These are phyloP conservation scores for Atlantisia rogersi DNA, from an alignment of 2,113 vertebrate species.

Conservation along the genomic window DNA sequence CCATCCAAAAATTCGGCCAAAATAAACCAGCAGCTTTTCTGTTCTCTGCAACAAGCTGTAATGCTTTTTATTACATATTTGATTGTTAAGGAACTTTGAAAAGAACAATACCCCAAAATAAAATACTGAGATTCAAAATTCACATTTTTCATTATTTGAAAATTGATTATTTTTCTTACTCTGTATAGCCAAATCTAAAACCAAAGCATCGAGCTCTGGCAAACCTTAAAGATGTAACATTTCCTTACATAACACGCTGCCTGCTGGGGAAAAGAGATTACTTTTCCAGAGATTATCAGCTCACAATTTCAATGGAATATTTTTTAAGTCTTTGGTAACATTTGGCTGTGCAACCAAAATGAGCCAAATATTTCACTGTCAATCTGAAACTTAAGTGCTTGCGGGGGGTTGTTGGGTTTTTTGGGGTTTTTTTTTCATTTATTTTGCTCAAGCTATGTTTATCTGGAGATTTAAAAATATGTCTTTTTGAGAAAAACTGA, in stretches of 20 bases:
- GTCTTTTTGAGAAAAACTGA: not conserved
- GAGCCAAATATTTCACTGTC: conserved; percentile 44
- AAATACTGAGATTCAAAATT: not conserved
- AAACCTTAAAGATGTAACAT: not conserved
- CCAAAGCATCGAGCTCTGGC: not conserved
- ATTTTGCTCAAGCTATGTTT: conserved; percentile 36
- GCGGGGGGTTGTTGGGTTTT: not conserved
- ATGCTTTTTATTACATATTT: not conserved
- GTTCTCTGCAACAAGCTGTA: not conserved
- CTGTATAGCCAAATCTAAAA: conserved; percentile 6
- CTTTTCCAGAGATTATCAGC: not conserved
- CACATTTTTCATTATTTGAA: not conserved
- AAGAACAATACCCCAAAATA: not conserved
- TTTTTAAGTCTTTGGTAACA: not conserved
- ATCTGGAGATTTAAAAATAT: not conserved
- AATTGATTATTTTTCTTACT: not conserved
- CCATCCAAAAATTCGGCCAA: not conserved
- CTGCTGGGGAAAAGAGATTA: not conserved
- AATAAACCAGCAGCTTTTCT: not conserved
- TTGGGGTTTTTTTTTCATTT: not conserved
- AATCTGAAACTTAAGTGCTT: conserved; percentile 16
- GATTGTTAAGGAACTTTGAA: not conserved
- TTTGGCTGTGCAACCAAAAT: not conserved
- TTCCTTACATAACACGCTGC: conserved; percentile 8
- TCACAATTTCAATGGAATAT: not conserved